Percentiles rank a stretch among this genome's conserved stretches.
Conservation (phyloP, 1,140 invertebrate species). For the Calliphora vicina region DNA sequence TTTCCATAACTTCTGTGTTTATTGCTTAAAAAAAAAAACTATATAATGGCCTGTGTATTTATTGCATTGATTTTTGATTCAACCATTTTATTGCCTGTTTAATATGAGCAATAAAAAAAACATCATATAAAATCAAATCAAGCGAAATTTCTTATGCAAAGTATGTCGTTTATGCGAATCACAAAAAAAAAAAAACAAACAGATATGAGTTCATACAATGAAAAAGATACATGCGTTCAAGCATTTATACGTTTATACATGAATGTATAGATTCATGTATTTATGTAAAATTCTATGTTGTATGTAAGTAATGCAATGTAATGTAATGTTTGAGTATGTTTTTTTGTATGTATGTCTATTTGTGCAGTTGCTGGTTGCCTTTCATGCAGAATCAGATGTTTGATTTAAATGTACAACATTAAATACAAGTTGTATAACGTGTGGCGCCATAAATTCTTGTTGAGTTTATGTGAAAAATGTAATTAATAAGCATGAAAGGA, state of each 20-base stretch:
- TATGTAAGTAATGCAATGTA: no score
- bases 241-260: not conserved
- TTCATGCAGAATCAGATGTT: constrained; percentile 30
- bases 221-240: not conserved
- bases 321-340: not conserved
- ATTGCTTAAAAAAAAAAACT: no score
- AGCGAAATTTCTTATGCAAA: not conserved
- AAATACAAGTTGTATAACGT: constrained; percentile 23
- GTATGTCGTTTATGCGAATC: not conserved
- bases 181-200: no score
- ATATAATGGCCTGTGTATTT: no score
- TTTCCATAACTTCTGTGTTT: no score
- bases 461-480: constrained; percentile 6
- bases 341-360: not conserved
- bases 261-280: not conserved
- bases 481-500: constrained; percentile 10
- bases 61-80: not conserved
- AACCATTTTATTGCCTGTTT: not conserved
- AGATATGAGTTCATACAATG: no score
- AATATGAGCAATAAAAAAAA: not conserved
- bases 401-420: constrained; percentile 30
- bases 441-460: constrained; percentile 34
- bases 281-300: not conserved
- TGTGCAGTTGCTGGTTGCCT: not conserved
- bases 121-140: not conserved